A percentile compares a stretch with the other conserved stretches of the same genome.
phyloP scores from a whole-genome alignment of 2,113 vertebrate genomes.

The Accipiter cooperii region DNA sequence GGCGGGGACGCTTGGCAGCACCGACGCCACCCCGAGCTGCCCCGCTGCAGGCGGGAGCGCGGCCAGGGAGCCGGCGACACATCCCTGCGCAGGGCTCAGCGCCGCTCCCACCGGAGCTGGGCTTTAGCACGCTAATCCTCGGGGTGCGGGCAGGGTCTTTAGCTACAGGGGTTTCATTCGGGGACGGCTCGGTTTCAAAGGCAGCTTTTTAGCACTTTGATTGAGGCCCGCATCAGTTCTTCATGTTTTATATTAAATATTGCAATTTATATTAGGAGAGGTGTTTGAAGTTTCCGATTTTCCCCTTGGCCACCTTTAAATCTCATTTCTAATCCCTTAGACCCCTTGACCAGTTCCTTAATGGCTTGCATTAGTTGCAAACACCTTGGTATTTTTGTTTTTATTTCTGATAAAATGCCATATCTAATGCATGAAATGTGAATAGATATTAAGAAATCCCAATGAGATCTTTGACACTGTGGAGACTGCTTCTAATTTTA shows the following conservation, averaged over 20 bases:
- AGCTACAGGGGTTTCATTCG: neutral
- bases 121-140: neutral
- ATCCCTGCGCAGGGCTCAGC: neutral
- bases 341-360: neutral
- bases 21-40: neutral
- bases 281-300: conserved; percentile 22
- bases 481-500: neutral
- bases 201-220: neutral
- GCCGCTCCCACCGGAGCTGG: neutral
- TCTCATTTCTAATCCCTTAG: conserved; percentile 35
- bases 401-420: neutral
- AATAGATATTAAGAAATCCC: neutral
- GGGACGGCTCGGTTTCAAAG: neutral
- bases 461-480: neutral
- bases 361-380: neutral
- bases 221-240: neutral
- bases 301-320: conserved; percentile 29
- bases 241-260: neutral
- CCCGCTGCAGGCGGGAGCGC: neutral
- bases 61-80: neutral
- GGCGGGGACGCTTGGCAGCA: neutral
- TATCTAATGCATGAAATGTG: neutral
- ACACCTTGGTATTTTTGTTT: neutral
- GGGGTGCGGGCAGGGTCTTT: neutral
- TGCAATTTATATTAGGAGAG: conserved; percentile 2